Conservation (phyloP, 2,113 vertebrate species). For the Agelaius phoeniceus region DNA sequence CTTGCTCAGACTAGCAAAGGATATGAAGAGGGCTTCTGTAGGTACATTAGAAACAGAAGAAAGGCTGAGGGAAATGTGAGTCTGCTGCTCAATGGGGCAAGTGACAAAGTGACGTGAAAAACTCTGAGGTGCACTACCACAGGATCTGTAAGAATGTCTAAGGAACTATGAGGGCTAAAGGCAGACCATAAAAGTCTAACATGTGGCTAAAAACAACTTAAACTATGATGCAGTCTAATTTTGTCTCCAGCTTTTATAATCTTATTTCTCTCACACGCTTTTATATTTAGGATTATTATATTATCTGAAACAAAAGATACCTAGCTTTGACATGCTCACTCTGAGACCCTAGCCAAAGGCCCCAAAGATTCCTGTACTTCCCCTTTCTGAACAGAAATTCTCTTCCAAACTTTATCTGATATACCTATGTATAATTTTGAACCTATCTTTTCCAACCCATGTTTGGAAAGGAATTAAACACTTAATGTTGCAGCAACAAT, state of each 20-base stretch:
- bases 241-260: background rate
- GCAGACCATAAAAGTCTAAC: background rate
- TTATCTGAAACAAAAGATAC: background rate
- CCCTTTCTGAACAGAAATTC: background rate
- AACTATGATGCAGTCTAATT: background rate
- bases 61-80: background rate
- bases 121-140: background rate
- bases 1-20: background rate
- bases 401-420: background rate
- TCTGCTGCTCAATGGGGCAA: background rate
- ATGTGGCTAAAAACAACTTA: background rate
- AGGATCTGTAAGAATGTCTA: background rate
- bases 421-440: background rate
- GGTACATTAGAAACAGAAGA: background rate
- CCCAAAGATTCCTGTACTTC: background rate
- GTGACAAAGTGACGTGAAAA: background rate
- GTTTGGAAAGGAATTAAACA: background rate
- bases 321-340: background rate
- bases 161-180: background rate
- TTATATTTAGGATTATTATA: background rate
- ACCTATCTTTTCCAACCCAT: too few species aligned
- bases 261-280: background rate
- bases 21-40: background rate
- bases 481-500: background rate
- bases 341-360: background rate